These are phyloP conservation scores for Agelastica alni DNA, from an alignment of 2,888 invertebrate species.

Conservation along the genomic window DNA sequence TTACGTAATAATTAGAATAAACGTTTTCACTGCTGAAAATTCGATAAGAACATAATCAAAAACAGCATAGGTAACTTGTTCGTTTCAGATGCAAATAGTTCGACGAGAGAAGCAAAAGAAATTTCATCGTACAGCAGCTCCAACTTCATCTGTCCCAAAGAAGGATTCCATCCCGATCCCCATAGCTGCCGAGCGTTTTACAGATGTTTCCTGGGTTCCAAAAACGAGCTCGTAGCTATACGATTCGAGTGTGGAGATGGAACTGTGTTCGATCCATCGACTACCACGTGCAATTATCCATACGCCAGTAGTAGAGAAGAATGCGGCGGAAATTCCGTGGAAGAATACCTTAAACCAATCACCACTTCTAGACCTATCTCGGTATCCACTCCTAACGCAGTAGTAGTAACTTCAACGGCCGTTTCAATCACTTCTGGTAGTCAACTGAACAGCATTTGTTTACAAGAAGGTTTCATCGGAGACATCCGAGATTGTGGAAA, in stretches of 20 bases:
- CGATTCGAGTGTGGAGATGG: constrained; percentile 75
- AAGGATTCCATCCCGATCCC: constrained; percentile 74
- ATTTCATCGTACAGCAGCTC: constrained; percentile 8
- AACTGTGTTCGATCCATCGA: constrained; percentile 73
- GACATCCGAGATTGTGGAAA: constrained; percentile 73
- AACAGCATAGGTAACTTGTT: no score
- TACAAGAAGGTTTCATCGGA: constrained; percentile 70
- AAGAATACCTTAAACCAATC: constrained; percentile 38
- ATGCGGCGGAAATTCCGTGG: constrained; percentile 65
- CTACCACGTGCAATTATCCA: constrained; percentile 72
- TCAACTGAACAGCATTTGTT: constrained; percentile 55
- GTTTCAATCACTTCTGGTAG: constrained; percentile 29
- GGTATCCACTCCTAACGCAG: constrained; percentile 24
- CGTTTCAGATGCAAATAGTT: constrained; percentile 16
- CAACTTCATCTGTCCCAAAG: constrained; percentile 45
- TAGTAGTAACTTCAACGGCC: constrained; percentile 13
- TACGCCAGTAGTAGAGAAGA: constrained; percentile 68
- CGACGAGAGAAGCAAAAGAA: not conserved
- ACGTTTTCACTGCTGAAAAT: no score
- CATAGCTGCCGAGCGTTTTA: constrained; percentile 73
- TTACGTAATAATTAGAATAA: no score
- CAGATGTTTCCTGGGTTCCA: constrained; percentile 70
- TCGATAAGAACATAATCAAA: not conserved
- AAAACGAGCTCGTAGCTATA: constrained; percentile 62
- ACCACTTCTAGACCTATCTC: constrained; percentile 22